These are phyloP conservation scores for Capromys pilorides DNA, from an alignment of 2,797 vertebrate genomes.

Conservation along the genomic window DNA sequence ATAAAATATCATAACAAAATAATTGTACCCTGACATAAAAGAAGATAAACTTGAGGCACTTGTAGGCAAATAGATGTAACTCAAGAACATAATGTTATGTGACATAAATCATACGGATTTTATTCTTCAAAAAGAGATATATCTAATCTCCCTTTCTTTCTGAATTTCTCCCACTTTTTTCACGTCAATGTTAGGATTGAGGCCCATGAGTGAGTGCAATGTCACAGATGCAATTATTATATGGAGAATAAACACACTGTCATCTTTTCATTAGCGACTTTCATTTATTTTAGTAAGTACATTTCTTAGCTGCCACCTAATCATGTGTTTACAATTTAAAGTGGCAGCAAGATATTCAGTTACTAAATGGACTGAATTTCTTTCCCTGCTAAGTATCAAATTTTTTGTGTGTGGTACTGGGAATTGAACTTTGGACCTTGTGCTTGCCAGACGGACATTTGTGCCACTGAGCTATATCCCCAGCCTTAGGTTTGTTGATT, in stretches of 20 bases:
- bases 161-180: slow-evolving; percentile 23
- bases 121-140: not conserved
- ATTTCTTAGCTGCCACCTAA: not conserved
- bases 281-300: not conserved
- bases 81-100: not conserved
- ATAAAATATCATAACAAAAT: not conserved
- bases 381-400: not conserved
- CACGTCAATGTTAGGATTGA: not conserved
- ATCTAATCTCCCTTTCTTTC: not conserved
- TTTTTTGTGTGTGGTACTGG: not conserved
- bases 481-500: not conserved
- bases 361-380: not conserved
- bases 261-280: not conserved
- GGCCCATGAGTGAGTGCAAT: not conserved
- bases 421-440: too few species aligned
- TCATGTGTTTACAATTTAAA: not conserved
- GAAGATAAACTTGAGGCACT: not conserved
- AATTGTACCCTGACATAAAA: not conserved
- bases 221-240: not conserved
- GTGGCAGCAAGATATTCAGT: not conserved
- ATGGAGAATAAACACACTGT: not conserved
- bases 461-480: too few species aligned
- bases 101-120: not conserved
- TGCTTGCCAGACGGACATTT: too few species aligned
- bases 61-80: not conserved